phyloP scores from a whole-genome alignment of 2,888 invertebrate genomes.

The Galeruca laticollis region DNA sequence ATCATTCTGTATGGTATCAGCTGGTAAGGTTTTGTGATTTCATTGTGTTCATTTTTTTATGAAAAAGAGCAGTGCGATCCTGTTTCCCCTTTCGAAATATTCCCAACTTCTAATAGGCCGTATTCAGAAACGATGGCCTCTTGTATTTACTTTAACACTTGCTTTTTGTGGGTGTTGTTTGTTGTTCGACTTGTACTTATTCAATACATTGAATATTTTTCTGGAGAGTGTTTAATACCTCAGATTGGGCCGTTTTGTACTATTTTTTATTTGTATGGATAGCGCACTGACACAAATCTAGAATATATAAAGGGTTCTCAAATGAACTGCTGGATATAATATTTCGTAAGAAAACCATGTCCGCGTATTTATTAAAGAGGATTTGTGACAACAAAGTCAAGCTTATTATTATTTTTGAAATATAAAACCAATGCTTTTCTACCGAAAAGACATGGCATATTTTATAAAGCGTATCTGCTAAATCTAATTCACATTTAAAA shows the following conservation, averaged over 20 bases:
- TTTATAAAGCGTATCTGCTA: too few relatives aligned
- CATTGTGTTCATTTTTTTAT: background rate
- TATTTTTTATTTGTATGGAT: background rate
- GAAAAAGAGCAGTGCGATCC: background rate
- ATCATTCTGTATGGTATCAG: too few relatives aligned
- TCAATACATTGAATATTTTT: conserved; percentile 20
- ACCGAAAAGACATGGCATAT: too few relatives aligned
- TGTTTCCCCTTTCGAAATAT: conserved; percentile 2
- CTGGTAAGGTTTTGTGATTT: too few relatives aligned
- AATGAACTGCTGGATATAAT: background rate
- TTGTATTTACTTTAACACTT: conserved; percentile 33
- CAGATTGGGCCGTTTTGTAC: background rate
- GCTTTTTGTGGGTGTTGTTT: conserved; percentile 34
- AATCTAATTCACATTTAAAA: too few relatives aligned
- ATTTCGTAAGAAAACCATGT: background rate
- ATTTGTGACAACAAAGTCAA: too few relatives aligned
- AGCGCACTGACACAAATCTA: background rate
- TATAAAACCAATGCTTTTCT: too few relatives aligned
- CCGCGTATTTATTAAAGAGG: too few relatives aligned
- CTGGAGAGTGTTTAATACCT: conserved; percentile 5
- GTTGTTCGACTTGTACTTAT: conserved; percentile 22
- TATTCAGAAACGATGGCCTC: conserved; percentile 19
- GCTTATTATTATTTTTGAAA: too few relatives aligned
- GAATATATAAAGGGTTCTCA: background rate
- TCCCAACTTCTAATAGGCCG: conserved; percentile 22